Evolutionary conservation across 2,113 vertebrate species (phyloP), one percentile per base, ranked within the genome.

Genomic region (Aythya baeri): DNA sequence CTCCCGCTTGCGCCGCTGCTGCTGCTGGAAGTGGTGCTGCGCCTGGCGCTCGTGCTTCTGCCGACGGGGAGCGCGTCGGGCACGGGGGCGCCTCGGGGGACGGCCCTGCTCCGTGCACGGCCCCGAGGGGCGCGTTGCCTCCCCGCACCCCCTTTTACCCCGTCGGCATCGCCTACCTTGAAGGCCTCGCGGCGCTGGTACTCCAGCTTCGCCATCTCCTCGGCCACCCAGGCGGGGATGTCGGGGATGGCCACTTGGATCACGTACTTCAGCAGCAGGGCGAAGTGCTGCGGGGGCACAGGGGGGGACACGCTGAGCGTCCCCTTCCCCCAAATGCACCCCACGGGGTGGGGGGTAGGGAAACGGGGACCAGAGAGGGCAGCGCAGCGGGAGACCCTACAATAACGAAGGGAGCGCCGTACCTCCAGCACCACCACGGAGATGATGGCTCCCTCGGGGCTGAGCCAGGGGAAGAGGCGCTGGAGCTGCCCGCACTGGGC

Each of bases 371-470:
- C 3, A 1, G 31, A 59, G 62, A 43, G 27, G 29, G 36, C 9
- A 14, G 44, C 29, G 1, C 34, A 5, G 17, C 1, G 0, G 50
- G 52, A 75, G 36, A 41, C 73, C 83, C 57, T 27, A 5, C 17
- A 1, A 7, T n/a, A 27, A 44, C 41, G 6, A 8, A n/a, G 6
- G 3, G 26, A 5, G 15, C 9, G 1, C 81, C 34, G 0, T 97
- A 99, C 99, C 99, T 99, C 99, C 20, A 99, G 98, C 96, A 99
- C 99, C 96, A 99, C 99, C 84, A 99, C 99, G 6, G 99, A 99
- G 95, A 99, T 98, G 87, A 99, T 99, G 97, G 99, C 99, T 22
- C 98, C 99, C 96, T 99, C 99, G 0, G 99, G 99, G 86, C 99
- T 99, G 92, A 99, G 99, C 99, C 99, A 99, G 0, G 99, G 99